A percentile compares a stretch with the other conserved stretches of the same genome.
Evolutionary conservation across 1,140 invertebrate genomes (phyloP).

Genomic region (Drosophila tristis): DNA sequence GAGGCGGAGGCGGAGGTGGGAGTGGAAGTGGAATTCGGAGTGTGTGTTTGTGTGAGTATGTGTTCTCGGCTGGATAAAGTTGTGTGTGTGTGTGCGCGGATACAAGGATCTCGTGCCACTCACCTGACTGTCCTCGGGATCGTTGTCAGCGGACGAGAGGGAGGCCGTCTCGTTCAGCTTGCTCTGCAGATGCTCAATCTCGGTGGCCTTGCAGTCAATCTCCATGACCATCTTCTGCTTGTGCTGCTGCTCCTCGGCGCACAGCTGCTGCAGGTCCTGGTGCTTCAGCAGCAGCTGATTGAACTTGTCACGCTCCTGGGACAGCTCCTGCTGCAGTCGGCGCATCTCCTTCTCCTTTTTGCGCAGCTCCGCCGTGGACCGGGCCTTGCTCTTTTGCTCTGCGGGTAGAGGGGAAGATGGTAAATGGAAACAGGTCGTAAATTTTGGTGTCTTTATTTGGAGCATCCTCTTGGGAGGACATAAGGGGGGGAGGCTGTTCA

Average conservation of each 20-base stretch:
- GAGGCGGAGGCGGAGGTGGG: no score
- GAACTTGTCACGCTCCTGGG: constrained; percentile 96
- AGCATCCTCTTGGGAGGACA: no score
- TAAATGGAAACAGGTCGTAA: neutral
- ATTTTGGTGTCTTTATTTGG: no score
- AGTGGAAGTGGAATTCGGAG: constrained; percentile 5
- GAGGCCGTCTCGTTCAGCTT: constrained; percentile 96
- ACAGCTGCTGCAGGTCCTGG: constrained; percentile 92
- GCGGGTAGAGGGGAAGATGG: constrained; percentile 27
- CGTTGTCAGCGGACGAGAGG: constrained; percentile 94
- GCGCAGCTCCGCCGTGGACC: constrained; percentile 90
- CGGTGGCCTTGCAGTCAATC: constrained; percentile 96
- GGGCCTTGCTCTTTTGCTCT: constrained; percentile 90
- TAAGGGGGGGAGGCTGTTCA: neutral
- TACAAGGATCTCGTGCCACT: neutral
- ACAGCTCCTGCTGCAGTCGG: constrained; percentile 97
- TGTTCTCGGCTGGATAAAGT: constrained; percentile 7
- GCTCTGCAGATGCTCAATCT: constrained; percentile 96
- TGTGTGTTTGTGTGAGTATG: constrained; percentile 11
- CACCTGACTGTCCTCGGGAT: constrained; percentile 89
- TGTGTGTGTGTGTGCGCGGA: constrained; percentile 8
- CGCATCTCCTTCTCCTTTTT: constrained; percentile 98
- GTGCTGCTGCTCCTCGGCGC: constrained; percentile 88
- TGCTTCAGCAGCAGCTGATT: constrained; percentile 93
- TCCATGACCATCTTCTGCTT: constrained; percentile 96